A percentile compares a stretch with the other conserved stretches of the same genome.
These are phyloP conservation scores for Trematomus bernacchii DNA, from an alignment of 2,797 vertebrate genomes.

Conservation along the genomic window DNA sequence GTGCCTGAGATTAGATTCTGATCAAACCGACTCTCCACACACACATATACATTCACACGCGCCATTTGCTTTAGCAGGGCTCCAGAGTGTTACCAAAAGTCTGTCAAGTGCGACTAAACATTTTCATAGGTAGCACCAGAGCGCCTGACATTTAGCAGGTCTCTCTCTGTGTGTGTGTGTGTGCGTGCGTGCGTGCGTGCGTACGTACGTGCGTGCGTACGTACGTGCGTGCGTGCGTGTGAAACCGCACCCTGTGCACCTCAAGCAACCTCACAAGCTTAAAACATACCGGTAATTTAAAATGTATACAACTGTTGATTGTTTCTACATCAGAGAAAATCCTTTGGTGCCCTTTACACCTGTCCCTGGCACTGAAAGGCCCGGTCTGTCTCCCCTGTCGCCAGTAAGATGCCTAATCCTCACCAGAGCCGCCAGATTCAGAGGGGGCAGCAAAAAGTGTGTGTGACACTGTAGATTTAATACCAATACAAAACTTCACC, in stretches of 20 bases:
- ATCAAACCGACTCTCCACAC: conserved; percentile 23
- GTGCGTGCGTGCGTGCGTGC: not conserved
- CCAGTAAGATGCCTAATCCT: too few species aligned
- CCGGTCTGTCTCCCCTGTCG: too few species aligned
- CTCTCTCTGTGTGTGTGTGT: not conserved
- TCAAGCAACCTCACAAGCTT: too few species aligned
- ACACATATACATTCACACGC: not conserved
- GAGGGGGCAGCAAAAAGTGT: too few species aligned
- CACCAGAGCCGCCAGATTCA: too few species aligned
- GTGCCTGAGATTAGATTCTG: conserved; percentile 52
- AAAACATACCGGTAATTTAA: not conserved
- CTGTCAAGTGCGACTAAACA: not conserved
- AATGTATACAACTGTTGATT: not conserved
- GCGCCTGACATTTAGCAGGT: not conserved
- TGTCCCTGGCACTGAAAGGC: too few species aligned
- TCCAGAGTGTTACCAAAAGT: conserved; percentile 1
- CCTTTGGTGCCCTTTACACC: too few species aligned
- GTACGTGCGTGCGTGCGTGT: too few species aligned
- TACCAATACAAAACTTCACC: too few species aligned
- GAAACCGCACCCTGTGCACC: not conserved
- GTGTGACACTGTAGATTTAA: too few species aligned
- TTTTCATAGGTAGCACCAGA: not conserved
- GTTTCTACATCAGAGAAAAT: not conserved
- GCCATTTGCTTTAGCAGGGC: not conserved
- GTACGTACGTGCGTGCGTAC: not conserved